Evolutionary conservation across 2,888 invertebrate species (phyloP).

Genomic region (Drosophila paranaensis): DNA sequence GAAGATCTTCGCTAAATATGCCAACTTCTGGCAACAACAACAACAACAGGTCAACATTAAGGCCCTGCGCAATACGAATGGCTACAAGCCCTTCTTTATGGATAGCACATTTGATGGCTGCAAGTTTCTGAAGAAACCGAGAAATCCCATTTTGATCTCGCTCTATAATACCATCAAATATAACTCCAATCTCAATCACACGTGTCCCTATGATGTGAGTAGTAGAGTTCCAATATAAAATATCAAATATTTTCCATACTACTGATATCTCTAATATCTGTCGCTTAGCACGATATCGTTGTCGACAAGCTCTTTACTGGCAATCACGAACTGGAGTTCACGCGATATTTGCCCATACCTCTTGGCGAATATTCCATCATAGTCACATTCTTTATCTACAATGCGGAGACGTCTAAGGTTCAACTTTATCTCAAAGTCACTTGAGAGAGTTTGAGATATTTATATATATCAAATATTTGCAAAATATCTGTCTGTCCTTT

Average conservation of each 20-base stretch:
- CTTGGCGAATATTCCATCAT: slow-evolving; percentile 27
- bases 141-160: neutral
- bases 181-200: slow-evolving; percentile 40
- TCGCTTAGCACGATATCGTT: slow-evolving; percentile 26
- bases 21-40: neutral
- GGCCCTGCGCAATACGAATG: slow-evolving; percentile 28
- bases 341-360: slow-evolving; percentile 4
- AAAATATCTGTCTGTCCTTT: neutral
- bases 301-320: slow-evolving; percentile 16
- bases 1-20: neutral
- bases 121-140: slow-evolving; percentile 23
- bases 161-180: slow-evolving; percentile 9
- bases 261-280: neutral
- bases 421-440: neutral
- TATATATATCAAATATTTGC: neutral
- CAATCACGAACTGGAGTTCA: neutral
- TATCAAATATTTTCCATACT: too few species aligned
- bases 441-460: neutral
- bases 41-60: slow-evolving; percentile 22
- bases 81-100: slow-evolving; percentile 36
- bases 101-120: slow-evolving; percentile 34
- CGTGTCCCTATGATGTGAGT: slow-evolving; percentile 38
- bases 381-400: rapidly evolving
- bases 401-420: neutral
- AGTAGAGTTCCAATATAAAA: neutral